Evolutionary conservation across 92 coral and sea anemone species (phyloP).

Genomic region (Epizoanthus stellaris): DNA sequence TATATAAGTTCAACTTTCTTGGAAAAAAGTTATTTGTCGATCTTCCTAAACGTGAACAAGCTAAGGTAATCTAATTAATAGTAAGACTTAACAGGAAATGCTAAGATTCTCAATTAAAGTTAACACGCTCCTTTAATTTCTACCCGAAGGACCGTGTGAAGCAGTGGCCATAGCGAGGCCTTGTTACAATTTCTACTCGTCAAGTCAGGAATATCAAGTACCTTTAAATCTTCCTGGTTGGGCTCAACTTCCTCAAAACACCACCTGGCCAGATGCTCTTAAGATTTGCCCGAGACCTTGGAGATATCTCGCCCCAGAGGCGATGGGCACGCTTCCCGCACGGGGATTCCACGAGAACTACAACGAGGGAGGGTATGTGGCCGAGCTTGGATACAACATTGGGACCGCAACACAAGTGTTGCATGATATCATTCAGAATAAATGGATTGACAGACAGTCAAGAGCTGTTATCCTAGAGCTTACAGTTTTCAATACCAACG

Average conservation of each 20-base stretch:
- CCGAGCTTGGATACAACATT: slow-evolving; percentile 19
- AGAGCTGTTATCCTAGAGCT: slow-evolving; percentile 51
- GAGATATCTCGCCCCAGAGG: slow-evolving; percentile 44
- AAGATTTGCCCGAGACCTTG: slow-evolving; percentile 52
- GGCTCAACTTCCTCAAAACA: slow-evolving; percentile 26
- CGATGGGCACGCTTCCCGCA: background rate
- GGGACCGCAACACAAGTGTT: slow-evolving; percentile 19
- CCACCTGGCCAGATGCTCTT: slow-evolving; percentile 47
- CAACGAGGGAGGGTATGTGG: slow-evolving; percentile 51
- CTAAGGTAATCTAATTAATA: too few relatives aligned
- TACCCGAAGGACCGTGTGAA: background rate
- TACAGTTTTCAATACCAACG: slow-evolving; percentile 50
- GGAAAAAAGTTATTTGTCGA: too few relatives aligned
- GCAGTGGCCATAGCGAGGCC: background rate
- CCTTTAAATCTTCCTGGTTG: slow-evolving; percentile 52
- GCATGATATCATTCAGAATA: slow-evolving; percentile 21
- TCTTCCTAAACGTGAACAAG: too few relatives aligned
- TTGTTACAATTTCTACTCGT: slow-evolving; percentile 29
- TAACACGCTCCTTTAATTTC: too few relatives aligned
- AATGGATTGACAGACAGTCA: slow-evolving; percentile 59
- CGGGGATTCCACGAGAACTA: slow-evolving; percentile 18
- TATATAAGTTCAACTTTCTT: too few relatives aligned
- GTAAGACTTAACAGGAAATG: too few relatives aligned
- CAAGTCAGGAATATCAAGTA: slow-evolving; percentile 15
- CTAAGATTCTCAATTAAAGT: too few relatives aligned